Conservation (phyloP, 2,113 vertebrate species). For the Campylomormyrus tamandua region DNA sequence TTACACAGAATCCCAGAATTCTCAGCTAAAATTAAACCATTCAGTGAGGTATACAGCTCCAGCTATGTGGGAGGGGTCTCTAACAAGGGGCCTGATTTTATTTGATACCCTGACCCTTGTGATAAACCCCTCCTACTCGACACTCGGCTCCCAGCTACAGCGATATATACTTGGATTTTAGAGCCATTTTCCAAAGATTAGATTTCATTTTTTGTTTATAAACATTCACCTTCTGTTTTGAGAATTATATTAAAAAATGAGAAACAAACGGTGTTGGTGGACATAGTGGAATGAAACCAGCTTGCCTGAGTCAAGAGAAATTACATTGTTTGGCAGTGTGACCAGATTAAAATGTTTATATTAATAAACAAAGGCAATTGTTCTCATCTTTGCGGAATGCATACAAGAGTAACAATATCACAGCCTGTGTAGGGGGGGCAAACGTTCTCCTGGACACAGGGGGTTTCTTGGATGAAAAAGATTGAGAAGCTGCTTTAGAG, state of each 20-base stretch:
- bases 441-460: neutral
- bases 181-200: too few species aligned
- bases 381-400: neutral
- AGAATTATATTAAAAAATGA: too few species aligned
- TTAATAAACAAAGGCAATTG: neutral
- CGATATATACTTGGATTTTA: too few species aligned
- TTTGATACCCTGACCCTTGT: too few species aligned
- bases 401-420: neutral
- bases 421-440: neutral
- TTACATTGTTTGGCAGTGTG: neutral
- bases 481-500: neutral
- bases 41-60: neutral
- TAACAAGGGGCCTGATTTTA: too few species aligned
- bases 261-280: too few species aligned
- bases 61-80: too few species aligned
- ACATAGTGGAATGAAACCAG: too few species aligned
- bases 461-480: neutral
- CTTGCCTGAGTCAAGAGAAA: neutral
- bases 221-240: too few species aligned
- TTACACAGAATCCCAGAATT: neutral
- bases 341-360: neutral
- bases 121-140: too few species aligned
- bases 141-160: too few species aligned
- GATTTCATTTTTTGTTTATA: too few species aligned
- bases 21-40: neutral